Percentiles rank a stretch among this genome's conserved stretches.
Conservation (phyloP, 1,140 invertebrate species). For the Agrilus planipennis region DNA sequence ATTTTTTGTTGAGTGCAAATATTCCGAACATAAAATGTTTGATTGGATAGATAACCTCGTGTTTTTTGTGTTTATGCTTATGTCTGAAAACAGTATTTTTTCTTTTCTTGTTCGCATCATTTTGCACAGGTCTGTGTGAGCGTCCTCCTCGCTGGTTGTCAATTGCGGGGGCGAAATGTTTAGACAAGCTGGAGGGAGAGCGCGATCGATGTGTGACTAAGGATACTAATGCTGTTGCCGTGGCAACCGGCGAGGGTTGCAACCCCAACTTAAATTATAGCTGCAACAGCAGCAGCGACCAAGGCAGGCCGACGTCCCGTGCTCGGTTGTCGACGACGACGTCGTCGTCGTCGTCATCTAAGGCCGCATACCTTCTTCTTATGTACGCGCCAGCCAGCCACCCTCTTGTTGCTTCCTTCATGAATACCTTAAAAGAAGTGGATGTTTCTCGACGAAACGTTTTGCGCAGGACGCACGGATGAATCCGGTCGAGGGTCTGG, state of each 20-base stretch:
- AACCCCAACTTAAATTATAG: slow-evolving; percentile 29
- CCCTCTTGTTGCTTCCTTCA: too few species aligned
- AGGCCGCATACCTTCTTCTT: too few species aligned
- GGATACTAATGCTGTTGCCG: slow-evolving; percentile 28
- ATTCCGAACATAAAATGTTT: slow-evolving; percentile 4
- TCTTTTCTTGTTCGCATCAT: slow-evolving; percentile 5
- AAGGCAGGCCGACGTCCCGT: too few species aligned
- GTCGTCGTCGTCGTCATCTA: too few species aligned
- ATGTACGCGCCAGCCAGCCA: too few species aligned
- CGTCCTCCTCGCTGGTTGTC: slow-evolving; percentile 21
- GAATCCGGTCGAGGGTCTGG: too few species aligned
- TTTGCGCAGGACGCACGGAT: too few species aligned
- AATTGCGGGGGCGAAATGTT: slow-evolving; percentile 22
- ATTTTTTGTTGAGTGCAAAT: background rate
- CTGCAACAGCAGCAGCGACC: too few species aligned
- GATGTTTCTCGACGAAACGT: too few species aligned
- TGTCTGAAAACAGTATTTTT: slow-evolving; percentile 7
- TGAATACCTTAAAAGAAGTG: too few species aligned
- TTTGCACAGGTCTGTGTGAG: slow-evolving; percentile 3
- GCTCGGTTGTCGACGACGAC: too few species aligned
- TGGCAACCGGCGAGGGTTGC: slow-evolving; percentile 28
- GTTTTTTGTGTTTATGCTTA: too few species aligned
- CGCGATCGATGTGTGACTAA: slow-evolving; percentile 30
- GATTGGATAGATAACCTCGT: slow-evolving; percentile 11
- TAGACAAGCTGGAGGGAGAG: slow-evolving; percentile 22